Base-by-base conservation (phyloP, 2,888 invertebrate genomes). In the Dicyrtoma fusca region DNA sequence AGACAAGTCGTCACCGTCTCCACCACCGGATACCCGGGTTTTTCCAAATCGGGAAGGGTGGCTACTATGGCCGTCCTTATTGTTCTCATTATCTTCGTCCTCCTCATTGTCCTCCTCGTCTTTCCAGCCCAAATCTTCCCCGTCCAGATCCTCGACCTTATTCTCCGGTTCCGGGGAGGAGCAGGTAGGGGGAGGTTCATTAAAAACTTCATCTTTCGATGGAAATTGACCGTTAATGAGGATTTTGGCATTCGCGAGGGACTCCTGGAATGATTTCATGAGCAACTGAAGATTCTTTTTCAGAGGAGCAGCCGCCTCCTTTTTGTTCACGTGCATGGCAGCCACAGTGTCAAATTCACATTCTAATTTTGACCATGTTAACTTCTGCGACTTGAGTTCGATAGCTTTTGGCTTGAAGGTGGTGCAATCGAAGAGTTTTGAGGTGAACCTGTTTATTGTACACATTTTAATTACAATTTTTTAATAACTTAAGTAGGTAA, bases 171-270 rank as follows among this genome's bases (percentile, higher is more conserved):
- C 74, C 14, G 62, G 42, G 5, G 53, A 19, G 19, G 17, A 11
- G 4, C 4, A 8, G 5, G n/a, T 10, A 3, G 5, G 1, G 14
- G 19, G 21, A 14, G 14, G 19, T 44, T 68, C 57, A 19, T 92
- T 92, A 74, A 92, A 83, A 2, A 86, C 84, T 72, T 89, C 88
- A 66, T 88, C 86, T 2, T 86, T 84, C 74, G 89, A 87, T 81
- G 89, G 88, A 2, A 89, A 82, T 82, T 90, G 88, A 63, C 91
- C 91, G 82, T 92, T 90, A 80, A 92, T 88, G 72, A 92, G 88
- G 82, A 91, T 88, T 47, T 91, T 85, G 75, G 91, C 76, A 13
- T 69, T 73, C 13, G 57, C 61, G 5, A 81, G 53, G 8, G 79
- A 76, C 44, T 78, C 78, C 51, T 78, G 73, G 71, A 79, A 79